These are phyloP conservation scores for Colletes gigas DNA, from an alignment of 1,140 invertebrate genomes.

Conservation along the genomic window DNA sequence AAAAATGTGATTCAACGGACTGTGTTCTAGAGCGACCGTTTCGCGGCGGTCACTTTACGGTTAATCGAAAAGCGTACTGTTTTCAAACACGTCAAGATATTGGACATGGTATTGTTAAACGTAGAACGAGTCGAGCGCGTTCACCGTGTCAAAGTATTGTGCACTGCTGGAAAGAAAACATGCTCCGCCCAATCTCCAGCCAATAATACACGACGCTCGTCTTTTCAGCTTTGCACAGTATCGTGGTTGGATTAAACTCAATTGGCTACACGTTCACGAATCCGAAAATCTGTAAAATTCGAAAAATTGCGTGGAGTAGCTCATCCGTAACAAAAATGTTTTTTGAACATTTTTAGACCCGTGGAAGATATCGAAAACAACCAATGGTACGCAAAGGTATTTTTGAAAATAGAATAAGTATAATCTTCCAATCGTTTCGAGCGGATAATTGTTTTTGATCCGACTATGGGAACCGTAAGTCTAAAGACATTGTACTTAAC, in stretches of 20 bases:
- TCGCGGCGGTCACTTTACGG: neutral
- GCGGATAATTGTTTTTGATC: neutral
- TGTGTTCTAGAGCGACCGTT: neutral
- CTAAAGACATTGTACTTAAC: slow-evolving; percentile 16
- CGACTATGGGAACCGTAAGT: neutral
- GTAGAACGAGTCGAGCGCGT: neutral
- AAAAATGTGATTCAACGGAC: slow-evolving; percentile 1
- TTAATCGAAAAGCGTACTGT: neutral
- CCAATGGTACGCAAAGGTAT: too few relatives aligned
- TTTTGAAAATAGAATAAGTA: too few relatives aligned
- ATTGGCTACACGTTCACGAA: neutral
- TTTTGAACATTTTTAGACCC: too few relatives aligned
- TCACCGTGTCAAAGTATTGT: neutral
- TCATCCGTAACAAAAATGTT: too few relatives aligned
- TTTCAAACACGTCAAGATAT: neutral
- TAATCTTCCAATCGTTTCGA: neutral
- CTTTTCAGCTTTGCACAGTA: neutral
- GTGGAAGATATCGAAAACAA: too few relatives aligned
- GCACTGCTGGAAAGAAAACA: too few relatives aligned
- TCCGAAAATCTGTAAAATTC: too few relatives aligned
- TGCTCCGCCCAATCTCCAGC: too few relatives aligned
- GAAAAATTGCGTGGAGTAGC: too few relatives aligned
- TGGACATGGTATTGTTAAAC: neutral
- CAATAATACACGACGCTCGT: too few relatives aligned
- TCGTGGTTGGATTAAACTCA: neutral